Percentiles rank a stretch among this genome's conserved stretches.
These are phyloP conservation scores for Rachycentron canadum DNA, from an alignment of 2,797 vertebrate genomes.

Conservation along the genomic window DNA sequence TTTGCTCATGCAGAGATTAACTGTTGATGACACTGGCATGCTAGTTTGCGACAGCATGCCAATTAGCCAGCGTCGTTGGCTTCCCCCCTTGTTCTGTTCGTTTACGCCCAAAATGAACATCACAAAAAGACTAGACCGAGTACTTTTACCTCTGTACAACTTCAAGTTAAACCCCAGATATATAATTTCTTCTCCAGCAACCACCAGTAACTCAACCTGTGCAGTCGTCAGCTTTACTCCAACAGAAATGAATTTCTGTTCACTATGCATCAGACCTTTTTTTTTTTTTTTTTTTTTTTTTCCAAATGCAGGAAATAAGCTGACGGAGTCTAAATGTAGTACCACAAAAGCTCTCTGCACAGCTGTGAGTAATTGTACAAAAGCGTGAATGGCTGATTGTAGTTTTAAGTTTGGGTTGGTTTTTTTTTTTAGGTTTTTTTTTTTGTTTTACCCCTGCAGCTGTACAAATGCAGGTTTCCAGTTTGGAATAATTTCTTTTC, in stretches of 20 bases:
- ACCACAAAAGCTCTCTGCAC: conserved; percentile 23
- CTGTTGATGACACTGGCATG: neutral
- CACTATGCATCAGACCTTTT: conserved; percentile 19
- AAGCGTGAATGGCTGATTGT: conserved; percentile 33
- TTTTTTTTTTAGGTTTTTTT: too few species aligned
- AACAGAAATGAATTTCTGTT: conserved; percentile 4
- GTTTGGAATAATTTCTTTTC: conserved; percentile 62
- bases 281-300: too few species aligned
- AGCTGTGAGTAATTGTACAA: conserved; percentile 34
- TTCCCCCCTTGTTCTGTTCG: neutral
- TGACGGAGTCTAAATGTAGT: conserved; percentile 22
- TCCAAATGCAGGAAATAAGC: conserved; percentile 38
- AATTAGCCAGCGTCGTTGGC: conserved; percentile 1
- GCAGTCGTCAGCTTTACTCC: conserved; percentile 9
- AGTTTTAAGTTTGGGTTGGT: conserved; percentile 11
- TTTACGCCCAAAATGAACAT: neutral
- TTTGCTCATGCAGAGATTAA: neutral
- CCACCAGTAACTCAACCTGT: conserved; percentile 14
- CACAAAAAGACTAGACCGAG: neutral
- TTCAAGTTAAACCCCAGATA: conserved; percentile 9
- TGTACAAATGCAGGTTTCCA: conserved; percentile 56
- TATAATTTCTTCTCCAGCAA: neutral
- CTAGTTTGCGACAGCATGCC: neutral
- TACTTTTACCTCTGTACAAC: neutral
- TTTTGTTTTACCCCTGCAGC: neutral